These are phyloP conservation scores for Myotis daubentonii DNA, from an alignment of 2,797 vertebrate genomes.

Conservation along the genomic window DNA sequence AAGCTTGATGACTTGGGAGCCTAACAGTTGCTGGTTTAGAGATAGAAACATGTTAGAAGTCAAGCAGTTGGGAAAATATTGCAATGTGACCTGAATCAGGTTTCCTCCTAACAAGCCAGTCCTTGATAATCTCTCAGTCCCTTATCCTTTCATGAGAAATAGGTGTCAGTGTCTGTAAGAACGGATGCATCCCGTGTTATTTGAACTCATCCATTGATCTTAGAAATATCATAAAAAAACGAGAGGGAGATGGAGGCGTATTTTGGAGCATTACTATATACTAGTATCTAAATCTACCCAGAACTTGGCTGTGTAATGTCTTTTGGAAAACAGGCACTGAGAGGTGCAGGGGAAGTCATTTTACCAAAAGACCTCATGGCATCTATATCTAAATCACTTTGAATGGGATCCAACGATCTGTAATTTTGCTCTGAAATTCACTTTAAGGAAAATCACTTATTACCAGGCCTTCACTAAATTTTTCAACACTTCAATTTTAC, in stretches of 20 bases:
- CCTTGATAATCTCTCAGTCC: not conserved
- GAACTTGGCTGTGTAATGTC: not conserved
- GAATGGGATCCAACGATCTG: not conserved
- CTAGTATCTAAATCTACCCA: not conserved
- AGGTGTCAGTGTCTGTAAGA: not conserved
- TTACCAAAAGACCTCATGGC: not conserved
- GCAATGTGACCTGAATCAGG: not conserved
- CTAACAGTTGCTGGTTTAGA: not conserved
- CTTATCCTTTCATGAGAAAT: not conserved
- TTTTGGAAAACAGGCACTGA: not conserved
- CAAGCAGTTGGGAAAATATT: not conserved
- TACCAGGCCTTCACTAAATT: not conserved
- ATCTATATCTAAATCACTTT: not conserved
- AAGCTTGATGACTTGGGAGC: not conserved
- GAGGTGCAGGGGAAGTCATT: not conserved
- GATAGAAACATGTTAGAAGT: not conserved
- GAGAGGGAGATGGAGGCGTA: not conserved
- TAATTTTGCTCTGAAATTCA: slow-evolving; percentile 12
- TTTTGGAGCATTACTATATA: not conserved
- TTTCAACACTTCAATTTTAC: slow-evolving; percentile 7
- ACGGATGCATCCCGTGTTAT: not conserved
- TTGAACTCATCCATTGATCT: not conserved
- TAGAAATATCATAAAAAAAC: not conserved
- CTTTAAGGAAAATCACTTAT: slow-evolving; percentile 36
- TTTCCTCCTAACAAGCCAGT: not conserved